Conservation (phyloP, 2,113 vertebrate genomes). For the Oncorhynchus gorbuscha region DNA sequence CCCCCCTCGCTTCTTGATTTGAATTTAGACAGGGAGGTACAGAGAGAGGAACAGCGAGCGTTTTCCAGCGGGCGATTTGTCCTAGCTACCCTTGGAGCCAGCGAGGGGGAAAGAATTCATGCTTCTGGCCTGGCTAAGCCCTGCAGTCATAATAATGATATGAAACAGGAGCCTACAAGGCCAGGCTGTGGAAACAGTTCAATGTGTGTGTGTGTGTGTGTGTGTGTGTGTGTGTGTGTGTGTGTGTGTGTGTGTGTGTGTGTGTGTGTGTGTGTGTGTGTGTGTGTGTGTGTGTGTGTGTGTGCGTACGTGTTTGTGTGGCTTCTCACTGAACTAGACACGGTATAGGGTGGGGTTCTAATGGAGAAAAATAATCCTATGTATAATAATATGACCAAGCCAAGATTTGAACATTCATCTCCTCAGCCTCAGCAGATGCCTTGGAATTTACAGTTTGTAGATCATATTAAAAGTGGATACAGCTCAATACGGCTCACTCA, state of each 20-base stretch:
- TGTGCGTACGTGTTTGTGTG: slow-evolving; percentile 4
- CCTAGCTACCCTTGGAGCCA: slow-evolving; percentile 58
- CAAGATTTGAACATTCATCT: slow-evolving; percentile 18
- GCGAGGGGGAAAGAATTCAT: slow-evolving; percentile 42
- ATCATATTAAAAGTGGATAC: not conserved
- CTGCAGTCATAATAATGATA: slow-evolving; percentile 22
- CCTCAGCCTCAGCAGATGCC: not conserved
- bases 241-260: not conserved
- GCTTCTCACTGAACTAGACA: slow-evolving; percentile 35
- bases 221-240: not conserved
- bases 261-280: slow-evolving; percentile 6
- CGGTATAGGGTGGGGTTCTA: not conserved
- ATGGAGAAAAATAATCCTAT: not conserved
- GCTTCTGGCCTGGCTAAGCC: slow-evolving; percentile 13
- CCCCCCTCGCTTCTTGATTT: slow-evolving; percentile 49
- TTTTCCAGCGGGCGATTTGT: slow-evolving; percentile 66
- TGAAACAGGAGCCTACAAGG: slow-evolving; percentile 15
- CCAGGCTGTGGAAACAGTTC: not conserved
- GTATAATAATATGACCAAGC: slow-evolving; percentile 8
- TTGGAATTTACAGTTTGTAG: not conserved
- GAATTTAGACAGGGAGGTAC: slow-evolving; percentile 63
- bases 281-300: not conserved
- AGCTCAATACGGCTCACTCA: not conserved
- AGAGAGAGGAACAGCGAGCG: slow-evolving; percentile 27
- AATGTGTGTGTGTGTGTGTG: not conserved